Evolutionary conservation across 2,888 invertebrate species (phyloP), one percentile per base, ranked within the genome.

Genomic region (Augochlorella aurata): DNA sequence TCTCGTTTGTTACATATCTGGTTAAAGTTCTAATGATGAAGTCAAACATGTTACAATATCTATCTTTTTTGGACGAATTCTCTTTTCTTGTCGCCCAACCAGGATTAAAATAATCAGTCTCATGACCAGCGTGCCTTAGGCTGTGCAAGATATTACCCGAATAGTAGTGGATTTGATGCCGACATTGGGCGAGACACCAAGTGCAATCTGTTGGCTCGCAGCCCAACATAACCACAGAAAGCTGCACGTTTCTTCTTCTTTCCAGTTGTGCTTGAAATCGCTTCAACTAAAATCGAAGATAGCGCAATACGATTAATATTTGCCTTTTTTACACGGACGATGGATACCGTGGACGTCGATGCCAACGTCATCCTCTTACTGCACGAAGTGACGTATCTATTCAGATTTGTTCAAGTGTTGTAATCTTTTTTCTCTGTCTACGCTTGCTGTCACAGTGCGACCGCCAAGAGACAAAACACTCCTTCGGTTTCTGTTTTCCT

Each of bases 311-410:
- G 44, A 44, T 12, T n/a, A 12, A 58, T 61, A 63, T 70, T 50
- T 8, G 3, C 5, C 38, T 14, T 10, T 29, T 44, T 0, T 10
- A 38, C 47, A 0, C 14, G 2, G 16, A 76, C 9, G 24, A 93
- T 93, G 93, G 93, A 93, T 82, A 90, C 79, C 69, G 77, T 91
- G 75, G 92, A 93, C 77, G 91, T 92, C 82, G 93, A 92, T 67
- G 90, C 88, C 74, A 92, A 92, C 76, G 82, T 92, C 67, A 87
- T 91, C 63, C 86, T 92, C 71, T 89, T 92, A 74, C 89, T 93
- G 84, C 90, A 82, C 91, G 70, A 91, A 93, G 93, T 92, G 93
- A 92, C 92, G 92, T 93, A 92, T 81, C 81, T 77, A 38, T 16
- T 52, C 10, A 18, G 7, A 58, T 45, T 66, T 49, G 3, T 44